phyloP scores from a whole-genome alignment of 1,140 invertebrate genomes.

The Pachypeltis micranthus region DNA sequence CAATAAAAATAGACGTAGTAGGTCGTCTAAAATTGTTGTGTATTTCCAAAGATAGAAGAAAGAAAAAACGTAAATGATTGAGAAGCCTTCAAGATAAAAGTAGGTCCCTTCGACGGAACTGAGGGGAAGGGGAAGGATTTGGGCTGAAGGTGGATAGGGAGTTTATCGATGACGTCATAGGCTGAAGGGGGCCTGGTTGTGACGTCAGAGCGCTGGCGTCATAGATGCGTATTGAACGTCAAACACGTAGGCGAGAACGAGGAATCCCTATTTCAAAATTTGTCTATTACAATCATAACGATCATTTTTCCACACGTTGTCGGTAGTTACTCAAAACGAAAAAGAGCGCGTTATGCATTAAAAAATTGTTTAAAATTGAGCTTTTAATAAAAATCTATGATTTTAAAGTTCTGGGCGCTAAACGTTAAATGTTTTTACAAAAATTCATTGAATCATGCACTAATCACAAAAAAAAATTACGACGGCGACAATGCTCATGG shows the following conservation, averaged over 20 bases:
- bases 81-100: too few species aligned
- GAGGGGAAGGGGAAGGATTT: not conserved
- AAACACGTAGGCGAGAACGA: not conserved
- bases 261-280: not conserved
- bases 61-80: not conserved
- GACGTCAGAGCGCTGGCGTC: constrained; percentile 9
- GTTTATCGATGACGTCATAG: not conserved
- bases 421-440: not conserved
- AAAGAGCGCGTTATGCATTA: not conserved
- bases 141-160: not conserved
- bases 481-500: too few species aligned
- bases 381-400: not conserved
- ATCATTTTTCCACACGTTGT: not conserved
- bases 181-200: not conserved
- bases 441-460: not conserved
- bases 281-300: not conserved
- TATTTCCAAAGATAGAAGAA: too few species aligned
- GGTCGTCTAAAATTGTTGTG: too few species aligned
- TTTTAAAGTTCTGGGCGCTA: not conserved
- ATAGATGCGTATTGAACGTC: constrained; percentile 21
- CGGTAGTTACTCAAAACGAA: not conserved
- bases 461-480: too few species aligned
- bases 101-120: not conserved
- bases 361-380: not conserved
- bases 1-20: too few species aligned